Conservation (phyloP, 2,113 vertebrate species). For the Oreochromis spilurus region DNA sequence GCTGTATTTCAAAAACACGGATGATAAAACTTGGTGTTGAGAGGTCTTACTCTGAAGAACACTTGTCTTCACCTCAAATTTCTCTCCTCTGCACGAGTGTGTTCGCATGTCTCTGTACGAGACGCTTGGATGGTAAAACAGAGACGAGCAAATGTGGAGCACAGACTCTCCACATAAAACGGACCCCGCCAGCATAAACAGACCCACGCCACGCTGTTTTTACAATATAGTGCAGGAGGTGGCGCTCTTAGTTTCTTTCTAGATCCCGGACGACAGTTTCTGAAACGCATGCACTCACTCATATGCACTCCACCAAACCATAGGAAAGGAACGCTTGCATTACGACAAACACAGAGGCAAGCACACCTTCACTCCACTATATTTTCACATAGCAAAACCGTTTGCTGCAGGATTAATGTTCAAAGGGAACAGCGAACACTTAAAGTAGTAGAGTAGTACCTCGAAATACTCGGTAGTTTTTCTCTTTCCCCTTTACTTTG, state of each 20-base stretch:
- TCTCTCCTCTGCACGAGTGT: neutral
- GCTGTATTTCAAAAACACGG: neutral
- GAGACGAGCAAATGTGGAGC: neutral
- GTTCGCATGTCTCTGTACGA: neutral
- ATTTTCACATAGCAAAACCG: accelerated
- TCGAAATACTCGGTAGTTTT: neutral
- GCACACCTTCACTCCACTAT: neutral
- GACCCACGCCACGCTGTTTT: neutral
- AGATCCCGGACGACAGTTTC: neutral
- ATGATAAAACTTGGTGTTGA: neutral
- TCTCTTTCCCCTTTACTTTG: neutral
- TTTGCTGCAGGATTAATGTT: neutral
- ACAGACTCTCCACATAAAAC: neutral
- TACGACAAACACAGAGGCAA: neutral
- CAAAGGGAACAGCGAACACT: neutral
- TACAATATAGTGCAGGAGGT: neutral
- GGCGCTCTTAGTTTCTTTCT: neutral
- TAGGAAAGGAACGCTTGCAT: neutral
- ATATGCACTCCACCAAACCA: neutral
- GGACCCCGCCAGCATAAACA: neutral
- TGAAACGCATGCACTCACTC: neutral
- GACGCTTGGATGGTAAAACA: accelerated
- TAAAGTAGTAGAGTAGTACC: neutral
- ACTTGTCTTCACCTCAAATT: neutral
- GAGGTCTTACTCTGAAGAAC: neutral